A percentile compares a stretch with the other conserved stretches of the same genome.
phyloP scores from a whole-genome alignment of 2,797 vertebrate genomes.

The Molossus molossus region DNA sequence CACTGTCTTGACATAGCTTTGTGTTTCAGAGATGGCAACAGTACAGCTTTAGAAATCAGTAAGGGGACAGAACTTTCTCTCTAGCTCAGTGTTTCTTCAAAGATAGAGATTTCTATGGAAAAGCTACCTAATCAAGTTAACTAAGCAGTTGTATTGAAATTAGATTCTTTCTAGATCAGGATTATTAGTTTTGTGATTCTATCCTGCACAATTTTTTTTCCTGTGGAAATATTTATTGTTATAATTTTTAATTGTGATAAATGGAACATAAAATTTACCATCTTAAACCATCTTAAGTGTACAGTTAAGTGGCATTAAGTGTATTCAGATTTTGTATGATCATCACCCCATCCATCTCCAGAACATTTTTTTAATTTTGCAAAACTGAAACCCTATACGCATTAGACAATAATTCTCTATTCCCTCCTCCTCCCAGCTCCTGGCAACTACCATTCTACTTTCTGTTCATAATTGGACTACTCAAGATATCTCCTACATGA shows the following conservation, averaged over 20 bases:
- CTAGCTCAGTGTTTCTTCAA: background rate
- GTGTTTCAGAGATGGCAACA: background rate
- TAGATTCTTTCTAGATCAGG: background rate
- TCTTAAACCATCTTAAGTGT: background rate
- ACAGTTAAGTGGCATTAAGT: background rate
- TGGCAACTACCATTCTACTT: background rate
- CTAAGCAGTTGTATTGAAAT: background rate
- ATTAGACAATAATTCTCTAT: background rate
- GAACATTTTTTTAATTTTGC: background rate
- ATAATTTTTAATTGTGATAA: slow-evolving; percentile 27
- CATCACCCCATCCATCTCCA: background rate
- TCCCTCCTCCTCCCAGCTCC: background rate
- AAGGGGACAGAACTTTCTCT: background rate
- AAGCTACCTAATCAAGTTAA: background rate
- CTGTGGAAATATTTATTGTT: background rate
- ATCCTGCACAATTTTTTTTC: background rate
- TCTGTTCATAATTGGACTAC: background rate
- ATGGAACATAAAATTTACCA: background rate
- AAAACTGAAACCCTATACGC: background rate
- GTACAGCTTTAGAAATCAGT: background rate
- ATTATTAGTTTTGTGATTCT: background rate
- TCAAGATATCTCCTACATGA: slow-evolving; percentile 19
- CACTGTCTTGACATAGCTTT: background rate
- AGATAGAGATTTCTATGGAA: background rate
- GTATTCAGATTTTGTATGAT: background rate